Evolutionary conservation across 2,888 invertebrate species (phyloP).

Genomic region (Andrena haemorrhoa): DNA sequence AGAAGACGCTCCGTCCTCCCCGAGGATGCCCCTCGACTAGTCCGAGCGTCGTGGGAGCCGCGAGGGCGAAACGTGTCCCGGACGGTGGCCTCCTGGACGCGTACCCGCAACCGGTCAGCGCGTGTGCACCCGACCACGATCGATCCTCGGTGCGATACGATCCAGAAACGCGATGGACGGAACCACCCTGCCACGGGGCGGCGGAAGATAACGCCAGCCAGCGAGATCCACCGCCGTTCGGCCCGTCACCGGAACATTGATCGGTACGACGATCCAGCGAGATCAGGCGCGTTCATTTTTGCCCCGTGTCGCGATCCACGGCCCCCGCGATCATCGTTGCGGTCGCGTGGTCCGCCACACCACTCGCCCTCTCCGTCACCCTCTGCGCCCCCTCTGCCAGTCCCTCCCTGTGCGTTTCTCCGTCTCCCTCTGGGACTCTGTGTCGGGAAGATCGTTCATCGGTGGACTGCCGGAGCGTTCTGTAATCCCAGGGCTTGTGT

Average conservation of each 20-base stretch:
- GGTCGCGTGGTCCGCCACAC: slow-evolving; percentile 57
- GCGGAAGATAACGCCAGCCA: slow-evolving; percentile 55
- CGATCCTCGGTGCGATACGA: slow-evolving; percentile 72
- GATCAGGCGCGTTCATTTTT: slow-evolving; percentile 17
- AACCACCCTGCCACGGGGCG: slow-evolving; percentile 62
- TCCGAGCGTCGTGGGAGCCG: background rate
- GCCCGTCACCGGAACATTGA: slow-evolving; percentile 16
- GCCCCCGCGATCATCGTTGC: slow-evolving; percentile 31
- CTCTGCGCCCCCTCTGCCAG: background rate
- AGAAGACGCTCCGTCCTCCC: background rate
- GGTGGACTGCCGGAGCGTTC: background rate
- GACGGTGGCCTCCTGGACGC: slow-evolving; percentile 45
- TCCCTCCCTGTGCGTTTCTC: background rate
- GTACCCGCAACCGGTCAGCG: slow-evolving; percentile 72
- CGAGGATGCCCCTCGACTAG: background rate
- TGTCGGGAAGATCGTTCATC: background rate
- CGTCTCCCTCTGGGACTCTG: background rate
- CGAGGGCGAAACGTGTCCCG: slow-evolving; percentile 28
- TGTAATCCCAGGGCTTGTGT: background rate
- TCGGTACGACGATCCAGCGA: slow-evolving; percentile 33
- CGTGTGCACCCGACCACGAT: slow-evolving; percentile 71
- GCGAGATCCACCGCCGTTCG: background rate
- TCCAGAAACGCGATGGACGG: slow-evolving; percentile 72
- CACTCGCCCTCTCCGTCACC: background rate
- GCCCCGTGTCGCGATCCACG: background rate